Percentiles rank a stretch among this genome's conserved stretches.
Evolutionary conservation across 2,797 vertebrate genomes (phyloP).

Genomic region (Chelmon rostratus): DNA sequence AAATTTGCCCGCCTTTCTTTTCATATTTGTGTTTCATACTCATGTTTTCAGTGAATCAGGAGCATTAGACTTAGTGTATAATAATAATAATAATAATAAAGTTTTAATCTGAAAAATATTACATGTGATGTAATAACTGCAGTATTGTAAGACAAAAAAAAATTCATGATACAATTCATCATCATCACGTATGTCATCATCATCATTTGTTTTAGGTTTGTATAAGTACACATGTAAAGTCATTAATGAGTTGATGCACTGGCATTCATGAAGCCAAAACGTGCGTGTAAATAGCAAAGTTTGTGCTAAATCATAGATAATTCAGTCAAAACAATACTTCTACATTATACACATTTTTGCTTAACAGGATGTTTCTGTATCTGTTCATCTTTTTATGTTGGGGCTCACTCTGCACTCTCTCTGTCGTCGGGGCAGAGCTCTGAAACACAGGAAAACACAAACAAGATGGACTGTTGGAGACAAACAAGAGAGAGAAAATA

Average conservation of each 20-base stretch:
- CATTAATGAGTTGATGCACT: constrained; percentile 6
- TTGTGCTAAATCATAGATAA: not conserved
- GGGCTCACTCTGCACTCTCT: constrained; percentile 57
- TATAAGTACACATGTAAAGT: constrained; percentile 21
- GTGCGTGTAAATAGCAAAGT: not conserved
- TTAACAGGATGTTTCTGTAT: constrained; percentile 1
- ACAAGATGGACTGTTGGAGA: constrained; percentile 1
- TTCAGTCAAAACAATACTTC: constrained; percentile 27
- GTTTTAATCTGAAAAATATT: constrained; percentile 48
- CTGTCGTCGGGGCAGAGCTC: constrained; percentile 78
- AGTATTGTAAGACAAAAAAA: constrained; percentile 9
- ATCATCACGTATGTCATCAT: too few species aligned
- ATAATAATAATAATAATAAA: constrained; percentile 14
- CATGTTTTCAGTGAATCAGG: constrained; percentile 21
- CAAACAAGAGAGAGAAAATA: not conserved
- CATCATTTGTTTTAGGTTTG: constrained; percentile 8
- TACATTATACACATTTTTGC: constrained; percentile 6
- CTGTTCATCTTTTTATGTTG: constrained; percentile 9
- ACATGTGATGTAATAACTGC: constrained; percentile 8
- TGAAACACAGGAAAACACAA: constrained; percentile 61
- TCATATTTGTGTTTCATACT: not conserved
- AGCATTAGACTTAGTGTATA: not conserved
- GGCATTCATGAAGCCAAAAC: not conserved
- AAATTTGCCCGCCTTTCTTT: not conserved
- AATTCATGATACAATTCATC: not conserved